phyloP scores from a whole-genome alignment of 2,113 vertebrate species.

The Oryzias woworae region DNA sequence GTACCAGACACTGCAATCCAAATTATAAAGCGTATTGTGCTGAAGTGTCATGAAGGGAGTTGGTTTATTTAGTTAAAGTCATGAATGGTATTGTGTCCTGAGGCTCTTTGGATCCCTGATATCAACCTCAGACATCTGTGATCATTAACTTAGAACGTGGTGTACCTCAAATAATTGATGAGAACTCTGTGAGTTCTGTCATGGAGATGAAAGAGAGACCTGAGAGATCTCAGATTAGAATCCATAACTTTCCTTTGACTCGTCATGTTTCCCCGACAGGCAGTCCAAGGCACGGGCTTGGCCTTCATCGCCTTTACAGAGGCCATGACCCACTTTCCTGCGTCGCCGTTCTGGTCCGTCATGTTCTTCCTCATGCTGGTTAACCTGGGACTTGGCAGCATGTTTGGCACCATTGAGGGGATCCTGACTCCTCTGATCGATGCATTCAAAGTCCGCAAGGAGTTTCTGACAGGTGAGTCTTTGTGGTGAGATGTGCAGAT shows the following conservation, averaged over 20 bases:
- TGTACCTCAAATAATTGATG: no score
- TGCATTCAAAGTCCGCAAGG: slow-evolving; percentile 94
- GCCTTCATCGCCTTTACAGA: slow-evolving; percentile 98
- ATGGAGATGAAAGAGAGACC: not conserved
- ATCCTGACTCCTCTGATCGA: slow-evolving; percentile 94
- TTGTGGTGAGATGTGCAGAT: not conserved
- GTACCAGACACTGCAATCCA: no score
- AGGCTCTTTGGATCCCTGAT: no score
- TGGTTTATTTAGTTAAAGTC: no score
- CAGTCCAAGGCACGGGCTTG: slow-evolving; percentile 94
- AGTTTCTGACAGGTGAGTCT: slow-evolving; percentile 84
- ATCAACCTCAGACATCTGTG: no score
- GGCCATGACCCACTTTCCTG: slow-evolving; percentile 97
- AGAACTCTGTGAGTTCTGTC: no score
- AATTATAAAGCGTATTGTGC: no score
- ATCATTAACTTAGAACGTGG: no score
- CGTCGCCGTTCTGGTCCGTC: slow-evolving; percentile 97
- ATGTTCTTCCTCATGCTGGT: slow-evolving; percentile 99
- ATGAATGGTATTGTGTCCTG: no score
- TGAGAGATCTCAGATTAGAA: not conserved
- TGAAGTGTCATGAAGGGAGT: no score
- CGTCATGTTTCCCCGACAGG: slow-evolving; percentile 66
- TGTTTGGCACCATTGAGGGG: slow-evolving; percentile 98
- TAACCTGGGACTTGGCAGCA: slow-evolving; percentile 95
- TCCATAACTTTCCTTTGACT: not conserved